Conservation (phyloP, 2,797 vertebrate genomes). For the Serranus cabrilla region DNA sequence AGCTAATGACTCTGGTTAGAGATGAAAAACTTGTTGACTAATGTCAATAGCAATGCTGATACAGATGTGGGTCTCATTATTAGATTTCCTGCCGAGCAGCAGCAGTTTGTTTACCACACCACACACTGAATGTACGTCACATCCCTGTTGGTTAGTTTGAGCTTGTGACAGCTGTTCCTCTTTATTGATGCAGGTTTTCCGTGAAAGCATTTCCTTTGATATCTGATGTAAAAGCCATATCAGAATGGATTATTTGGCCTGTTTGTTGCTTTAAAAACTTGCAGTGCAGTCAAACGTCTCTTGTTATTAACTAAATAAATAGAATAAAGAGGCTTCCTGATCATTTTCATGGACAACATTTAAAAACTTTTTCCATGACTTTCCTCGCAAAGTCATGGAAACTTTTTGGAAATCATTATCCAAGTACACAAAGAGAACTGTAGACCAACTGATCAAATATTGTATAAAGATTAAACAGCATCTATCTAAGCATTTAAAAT, state of each 20-base stretch:
- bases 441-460: no score
- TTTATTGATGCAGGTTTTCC: background rate
- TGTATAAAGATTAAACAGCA: no score
- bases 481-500: no score
- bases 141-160: constrained; percentile 12
- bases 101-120: background rate
- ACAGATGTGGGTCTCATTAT: background rate
- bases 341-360: no score
- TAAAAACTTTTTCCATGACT: no score
- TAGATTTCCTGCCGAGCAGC: constrained; percentile 8
- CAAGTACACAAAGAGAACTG: no score
- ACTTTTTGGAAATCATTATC: no score
- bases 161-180: constrained; percentile 36
- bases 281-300: background rate
- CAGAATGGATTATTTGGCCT: background rate
- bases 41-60: background rate
- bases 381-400: no score
- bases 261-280: background rate
- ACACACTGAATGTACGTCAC: background rate
- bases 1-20: background rate
- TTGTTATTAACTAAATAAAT: no score
- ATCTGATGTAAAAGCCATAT: background rate
- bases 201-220: background rate
- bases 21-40: background rate
- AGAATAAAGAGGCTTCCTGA: no score